These are phyloP conservation scores for Pilophorus perplexus DNA, from an alignment of 2,888 invertebrate genomes.

Conservation along the genomic window DNA sequence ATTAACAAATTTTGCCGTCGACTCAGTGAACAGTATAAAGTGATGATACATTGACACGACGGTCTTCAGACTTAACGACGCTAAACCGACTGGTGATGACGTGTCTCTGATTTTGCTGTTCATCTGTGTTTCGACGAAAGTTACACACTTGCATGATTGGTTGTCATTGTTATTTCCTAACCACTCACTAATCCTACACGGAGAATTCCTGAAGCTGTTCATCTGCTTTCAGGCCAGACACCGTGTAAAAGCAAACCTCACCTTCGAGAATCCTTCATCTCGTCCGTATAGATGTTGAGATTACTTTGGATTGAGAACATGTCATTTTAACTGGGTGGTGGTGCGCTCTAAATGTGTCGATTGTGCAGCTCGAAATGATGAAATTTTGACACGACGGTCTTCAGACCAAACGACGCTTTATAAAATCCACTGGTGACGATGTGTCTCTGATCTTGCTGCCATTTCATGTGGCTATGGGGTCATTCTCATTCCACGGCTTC, in stretches of 20 bases:
- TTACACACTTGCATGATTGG: too few relatives aligned
- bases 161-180: too few relatives aligned
- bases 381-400: constrained; percentile 37
- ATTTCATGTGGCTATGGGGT: too few relatives aligned
- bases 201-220: constrained; percentile 26
- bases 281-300: constrained; percentile 5
- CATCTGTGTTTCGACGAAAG: too few relatives aligned
- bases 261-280: constrained; percentile 31
- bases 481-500: too few relatives aligned
- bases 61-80: neutral
- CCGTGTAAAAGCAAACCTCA: constrained; percentile 24
- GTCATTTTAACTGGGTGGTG: neutral
- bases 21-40: too few relatives aligned
- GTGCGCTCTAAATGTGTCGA: neutral
- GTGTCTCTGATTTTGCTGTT: neutral
- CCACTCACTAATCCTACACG: too few relatives aligned
- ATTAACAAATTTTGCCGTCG: too few relatives aligned
- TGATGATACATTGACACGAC: too few relatives aligned
- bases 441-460: too few relatives aligned
- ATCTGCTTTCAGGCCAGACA: constrained; percentile 28
- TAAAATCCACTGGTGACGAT: too few relatives aligned
- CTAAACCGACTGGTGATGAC: neutral
- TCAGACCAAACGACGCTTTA: too few relatives aligned
- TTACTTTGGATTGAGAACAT: constrained; percentile 36
- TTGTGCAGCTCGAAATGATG: constrained; percentile 37